Evolutionary conservation across 2,797 vertebrate species (phyloP).

Genomic region (Amblyraja radiata): DNA sequence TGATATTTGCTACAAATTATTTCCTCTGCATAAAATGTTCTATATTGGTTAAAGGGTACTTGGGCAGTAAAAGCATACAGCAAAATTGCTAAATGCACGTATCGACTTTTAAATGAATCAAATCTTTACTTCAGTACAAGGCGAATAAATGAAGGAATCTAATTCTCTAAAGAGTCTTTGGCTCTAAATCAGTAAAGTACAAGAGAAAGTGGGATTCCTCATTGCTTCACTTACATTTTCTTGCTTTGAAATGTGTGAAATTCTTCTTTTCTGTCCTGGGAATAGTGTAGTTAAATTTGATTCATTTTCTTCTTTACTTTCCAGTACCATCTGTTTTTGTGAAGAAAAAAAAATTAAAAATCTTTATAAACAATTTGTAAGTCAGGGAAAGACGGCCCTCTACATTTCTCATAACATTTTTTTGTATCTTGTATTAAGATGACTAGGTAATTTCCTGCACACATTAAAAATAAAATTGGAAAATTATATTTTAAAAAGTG

Average conservation of each 20-base stretch:
- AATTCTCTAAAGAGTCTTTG: neutral
- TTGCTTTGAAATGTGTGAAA: slow-evolving; percentile 82
- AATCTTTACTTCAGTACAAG: neutral
- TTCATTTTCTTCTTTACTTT: slow-evolving; percentile 56
- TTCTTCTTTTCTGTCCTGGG: slow-evolving; percentile 88
- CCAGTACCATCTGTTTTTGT: neutral
- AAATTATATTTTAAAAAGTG: neutral
- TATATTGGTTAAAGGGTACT: neutral
- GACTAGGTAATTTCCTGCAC: neutral
- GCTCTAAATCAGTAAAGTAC: slow-evolving; percentile 41
- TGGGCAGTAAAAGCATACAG: neutral
- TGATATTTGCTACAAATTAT: neutral
- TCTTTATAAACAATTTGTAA: neutral
- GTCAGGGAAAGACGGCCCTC: neutral
- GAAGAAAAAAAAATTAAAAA: neutral
- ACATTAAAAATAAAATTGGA: neutral
- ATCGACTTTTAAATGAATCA: neutral
- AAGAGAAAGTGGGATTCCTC: slow-evolving; percentile 43
- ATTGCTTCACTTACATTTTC: slow-evolving; percentile 66
- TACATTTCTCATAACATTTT: neutral
- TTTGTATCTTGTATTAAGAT: neutral
- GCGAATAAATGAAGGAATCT: slow-evolving; percentile 40
- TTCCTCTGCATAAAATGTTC: neutral
- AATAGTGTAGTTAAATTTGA: slow-evolving; percentile 74
- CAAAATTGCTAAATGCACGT: neutral